A percentile compares a stretch with the other conserved stretches of the same genome.
These are phyloP conservation scores for Agrilus cyanescens DNA, from an alignment of 2,888 invertebrate species.

Conservation along the genomic window DNA sequence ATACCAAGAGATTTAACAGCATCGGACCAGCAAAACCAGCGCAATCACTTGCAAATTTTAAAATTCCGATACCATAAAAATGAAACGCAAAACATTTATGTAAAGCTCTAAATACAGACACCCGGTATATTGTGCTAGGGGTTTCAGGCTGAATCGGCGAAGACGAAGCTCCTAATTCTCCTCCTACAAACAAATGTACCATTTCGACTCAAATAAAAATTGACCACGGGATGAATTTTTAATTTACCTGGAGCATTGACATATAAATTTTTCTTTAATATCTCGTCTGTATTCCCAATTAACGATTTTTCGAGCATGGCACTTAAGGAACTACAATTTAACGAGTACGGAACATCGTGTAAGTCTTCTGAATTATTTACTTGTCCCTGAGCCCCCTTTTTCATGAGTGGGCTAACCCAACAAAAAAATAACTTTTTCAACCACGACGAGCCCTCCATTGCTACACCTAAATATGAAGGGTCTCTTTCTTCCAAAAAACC, in stretches of 20 bases:
- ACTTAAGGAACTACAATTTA: conserved; percentile 50
- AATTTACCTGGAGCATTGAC: too few species aligned
- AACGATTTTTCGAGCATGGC: conserved; percentile 46
- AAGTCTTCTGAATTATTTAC: conserved; percentile 67
- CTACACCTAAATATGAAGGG: conserved; percentile 64
- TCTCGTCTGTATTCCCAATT: conserved; percentile 41
- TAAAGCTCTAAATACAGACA: conserved; percentile 53
- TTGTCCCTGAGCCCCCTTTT: conserved; percentile 64
- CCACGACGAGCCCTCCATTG: conserved; percentile 63
- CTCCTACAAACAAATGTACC: too few species aligned
- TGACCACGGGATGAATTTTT: too few species aligned
- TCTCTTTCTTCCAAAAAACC: conserved; percentile 55
- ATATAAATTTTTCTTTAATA: conserved; percentile 19
- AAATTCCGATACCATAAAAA: conserved; percentile 73
- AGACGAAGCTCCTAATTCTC: too few species aligned
- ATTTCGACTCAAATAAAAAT: too few species aligned
- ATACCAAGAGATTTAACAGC: conserved; percentile 69
- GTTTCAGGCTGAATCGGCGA: too few species aligned
- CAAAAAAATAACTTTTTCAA: conserved; percentile 68
- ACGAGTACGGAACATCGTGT: conserved; percentile 62
- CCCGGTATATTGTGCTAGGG: conserved; percentile 19
- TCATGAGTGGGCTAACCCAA: conserved; percentile 79
- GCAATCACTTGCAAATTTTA: conserved; percentile 73
- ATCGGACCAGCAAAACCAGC: conserved; percentile 83
- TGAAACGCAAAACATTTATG: conserved; percentile 67